These are phyloP conservation scores for Nerophis ophidion DNA, from an alignment of 2,113 vertebrate genomes.

Conservation along the genomic window DNA sequence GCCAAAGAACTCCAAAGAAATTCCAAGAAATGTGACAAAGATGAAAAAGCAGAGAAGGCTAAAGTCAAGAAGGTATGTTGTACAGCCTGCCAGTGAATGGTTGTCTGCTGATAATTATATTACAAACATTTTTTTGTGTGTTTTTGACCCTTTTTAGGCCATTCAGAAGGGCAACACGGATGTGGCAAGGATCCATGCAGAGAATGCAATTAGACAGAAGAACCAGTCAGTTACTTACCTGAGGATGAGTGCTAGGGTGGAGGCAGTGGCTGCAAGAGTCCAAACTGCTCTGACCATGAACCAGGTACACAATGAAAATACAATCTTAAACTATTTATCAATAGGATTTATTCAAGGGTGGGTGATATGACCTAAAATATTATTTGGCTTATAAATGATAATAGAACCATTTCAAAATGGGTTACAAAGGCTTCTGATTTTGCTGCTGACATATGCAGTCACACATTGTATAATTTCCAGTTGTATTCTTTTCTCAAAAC, in stretches of 20 bases:
- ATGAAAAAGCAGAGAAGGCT: constrained; percentile 85
- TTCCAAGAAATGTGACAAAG: constrained; percentile 90
- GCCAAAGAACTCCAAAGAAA: constrained; percentile 88
- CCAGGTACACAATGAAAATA: constrained; percentile 69
- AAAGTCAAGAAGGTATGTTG: constrained; percentile 90
- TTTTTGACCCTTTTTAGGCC: constrained; percentile 67
- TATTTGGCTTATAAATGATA: no score
- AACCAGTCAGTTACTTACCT: constrained; percentile 94
- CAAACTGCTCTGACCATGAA: constrained; percentile 97
- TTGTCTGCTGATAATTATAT: background rate
- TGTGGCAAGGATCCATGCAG: constrained; percentile 92
- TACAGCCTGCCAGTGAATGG: background rate
- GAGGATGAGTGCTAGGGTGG: constrained; percentile 95
- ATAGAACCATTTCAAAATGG: no score
- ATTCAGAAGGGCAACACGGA: constrained; percentile 97
- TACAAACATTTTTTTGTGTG: background rate
- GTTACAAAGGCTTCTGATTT: no score
- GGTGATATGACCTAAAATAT: no score
- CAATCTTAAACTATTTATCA: no score
- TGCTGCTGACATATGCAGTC: no score
- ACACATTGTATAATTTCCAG: no score
- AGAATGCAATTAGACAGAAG: constrained; percentile 97
- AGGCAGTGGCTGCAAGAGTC: constrained; percentile 89
- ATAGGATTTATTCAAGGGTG: no score
- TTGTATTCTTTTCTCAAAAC: no score